Evolutionary conservation across 2,113 vertebrate genomes (phyloP), one percentile per base, ranked within the genome.

Genomic region (Orcinus orca): DNA sequence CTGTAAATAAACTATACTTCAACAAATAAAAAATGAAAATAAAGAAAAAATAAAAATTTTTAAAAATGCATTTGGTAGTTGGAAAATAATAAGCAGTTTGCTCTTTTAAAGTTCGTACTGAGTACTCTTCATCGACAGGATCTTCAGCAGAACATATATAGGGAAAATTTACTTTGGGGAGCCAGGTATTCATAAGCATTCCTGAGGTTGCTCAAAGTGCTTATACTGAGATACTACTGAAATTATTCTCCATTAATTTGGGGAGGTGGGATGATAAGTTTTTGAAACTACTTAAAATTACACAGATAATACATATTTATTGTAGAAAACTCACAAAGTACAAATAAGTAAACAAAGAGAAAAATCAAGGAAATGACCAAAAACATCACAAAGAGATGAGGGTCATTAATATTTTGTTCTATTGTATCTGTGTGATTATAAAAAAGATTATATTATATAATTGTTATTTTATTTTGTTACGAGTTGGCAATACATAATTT

Each of bases 401-500:
- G 63, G 60, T 65, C 31, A 10, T 86, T 60, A 62, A 29, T 12
- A 41, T 53, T 87, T 92, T 36, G 8, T 36, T 58, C 60, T 83
- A 33, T 58, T 83, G 41, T 70, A n/a, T 50, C 11, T 73, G n/a
- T 83, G 26, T 71, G 14, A 25, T 86, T 84, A 92, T 3, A 29
- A 79, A 79, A 77, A 96, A 77, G 33, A 65, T 36, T 11, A 21
- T 81, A 9, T 18, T 70, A 36, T 26, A 3, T 29, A 14, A 67
- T 90, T 94, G 15, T 68, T 63, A 70, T 87, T 92, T 87, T 91
- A 70, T 93, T 92, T 87, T 91, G 33, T 44, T 83, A 11, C 74
- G 58, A 55, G 6, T 77, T 86, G 17, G 31, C 18, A 82, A 67
- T 9, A 36, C 3, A 80, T 77, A 50, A 12, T 20, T 84, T 65